Base-by-base conservation (phyloP, 2,888 invertebrate genomes). In the Drosophila flavopinicola region DNA sequence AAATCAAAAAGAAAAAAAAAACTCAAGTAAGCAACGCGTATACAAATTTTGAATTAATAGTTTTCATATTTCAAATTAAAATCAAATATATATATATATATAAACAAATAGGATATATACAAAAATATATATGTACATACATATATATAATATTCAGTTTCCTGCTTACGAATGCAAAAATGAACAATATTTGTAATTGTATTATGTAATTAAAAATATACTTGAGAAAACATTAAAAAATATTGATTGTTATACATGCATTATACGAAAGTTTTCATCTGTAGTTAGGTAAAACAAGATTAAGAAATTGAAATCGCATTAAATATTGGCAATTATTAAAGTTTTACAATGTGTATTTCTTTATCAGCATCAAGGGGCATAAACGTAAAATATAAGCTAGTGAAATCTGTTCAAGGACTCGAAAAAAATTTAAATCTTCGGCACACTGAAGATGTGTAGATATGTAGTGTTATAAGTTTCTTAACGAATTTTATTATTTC, bases 171-270 rank as follows among this genome's bases (percentile, higher is more conserved):
- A 53, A 45, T 58, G 49, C 52, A 54, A 61, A 84, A 59, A 57
- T 67, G 10, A 74, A 52, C n/a, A 67, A 39, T 61, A 56, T 79
- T 72, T 76, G 29, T 48, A 52, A 51, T 39, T 38, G 54, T 39
- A 54, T 37, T 48, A 47, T 66, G 65, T 61, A 63, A 56, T 77
- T 74, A 56, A 58, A 58, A 66, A 59, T 49, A 67, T 75, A 70
- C 23, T 71, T 54, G 66, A 33, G 52, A 63, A 42, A 27, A 29
- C 33, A 65, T 38, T 56, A 41, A 77, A n/a, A 33, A 56, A 75
- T 61, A 80, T 78, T 78, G 53, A 85, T 80, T 80, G 79, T 80
- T 80, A 80, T 75, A 79, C 71, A 65, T 60, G 32, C 71, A 80
- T 77, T 66, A 72, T 56, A 56, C 54, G 48, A 82, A 67, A 54